Base-by-base conservation (phyloP, 2,113 vertebrate genomes). In the Geococcyx californianus region DNA sequence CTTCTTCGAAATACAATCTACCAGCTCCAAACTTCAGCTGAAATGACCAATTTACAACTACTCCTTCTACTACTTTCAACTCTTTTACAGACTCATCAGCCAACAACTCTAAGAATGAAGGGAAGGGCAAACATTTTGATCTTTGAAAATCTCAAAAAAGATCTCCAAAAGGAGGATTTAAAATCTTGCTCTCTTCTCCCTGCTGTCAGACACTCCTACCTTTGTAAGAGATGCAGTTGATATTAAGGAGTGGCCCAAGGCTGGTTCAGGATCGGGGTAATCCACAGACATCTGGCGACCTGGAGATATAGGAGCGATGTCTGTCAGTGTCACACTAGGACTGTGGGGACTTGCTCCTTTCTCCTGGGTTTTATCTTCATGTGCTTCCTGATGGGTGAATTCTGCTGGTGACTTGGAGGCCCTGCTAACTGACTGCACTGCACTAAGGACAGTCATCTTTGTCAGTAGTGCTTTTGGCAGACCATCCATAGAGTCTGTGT, bases 211-310 rank as follows among this genome's bases (percentile, higher is more conserved):
- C 44, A 34, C 31, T 83, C 93, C 98, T 97, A 99, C 99, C 99
- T 99, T 98, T 92, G 96, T 87, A 62, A 95, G 72, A 92, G 96
- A 91, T 80, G 95, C 52, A 60, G 91, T 97, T 90, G 94, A 93
- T 44, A 74, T 62, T 34, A 96, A 87, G 44, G 98, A 97, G 73
- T 95, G 97, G 81, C 97, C 98, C 80, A 97, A 93, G 36, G 97
- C 95, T 70, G 97, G 94, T 51, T 99, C 98, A 55, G 98, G 90
- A 79, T 99, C 98, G 0, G 99, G 98, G 96, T 98, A 99, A 96
- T 99, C 99, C 78, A 99, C 98, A 89, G 98, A 99, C 99, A 99
- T 99, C 94, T 98, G 99, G 88, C 97, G 97, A 97, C 99, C 98
- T 0, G 98, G 98, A 23, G 99, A 99, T 36, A 97, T 95, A 25